phyloP scores from a whole-genome alignment of 2,113 vertebrate genomes.

The Rafetus swinhoei region DNA sequence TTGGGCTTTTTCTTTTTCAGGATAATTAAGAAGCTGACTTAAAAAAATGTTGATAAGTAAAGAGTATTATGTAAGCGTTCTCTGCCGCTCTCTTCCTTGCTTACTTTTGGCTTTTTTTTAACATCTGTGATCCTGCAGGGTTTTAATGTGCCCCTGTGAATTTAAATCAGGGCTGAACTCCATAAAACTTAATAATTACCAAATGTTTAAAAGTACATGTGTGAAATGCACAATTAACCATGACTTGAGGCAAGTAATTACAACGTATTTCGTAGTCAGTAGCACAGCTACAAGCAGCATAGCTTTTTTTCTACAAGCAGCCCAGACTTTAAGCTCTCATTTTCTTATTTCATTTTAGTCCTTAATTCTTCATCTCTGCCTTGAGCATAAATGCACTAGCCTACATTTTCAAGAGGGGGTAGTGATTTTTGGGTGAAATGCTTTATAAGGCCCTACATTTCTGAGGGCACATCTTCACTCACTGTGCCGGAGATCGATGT shows the following conservation, averaged over 20 bases:
- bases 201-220: neutral
- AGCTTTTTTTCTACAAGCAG: neutral
- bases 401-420: accelerated
- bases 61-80: neutral
- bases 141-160: neutral
- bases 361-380: neutral
- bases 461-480: neutral
- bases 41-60: neutral
- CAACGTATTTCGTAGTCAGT: neutral
- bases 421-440: accelerated
- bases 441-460: neutral
- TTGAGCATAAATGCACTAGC: accelerated
- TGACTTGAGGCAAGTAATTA: neutral
- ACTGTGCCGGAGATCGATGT: too few relatives aligned
- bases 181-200: slow-evolving; percentile 18
- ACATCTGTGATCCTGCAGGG: slow-evolving; percentile 46
- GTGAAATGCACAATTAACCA: slow-evolving; percentile 7
- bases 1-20: neutral
- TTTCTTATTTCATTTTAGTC: neutral
- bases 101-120: neutral
- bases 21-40: neutral
- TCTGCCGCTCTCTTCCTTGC: accelerated
- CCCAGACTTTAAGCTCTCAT: accelerated
- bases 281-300: neutral
- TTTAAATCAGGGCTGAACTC: slow-evolving; percentile 50